Conservation (phyloP, 2,113 vertebrate genomes). For the Gambusia holbrooki region DNA sequence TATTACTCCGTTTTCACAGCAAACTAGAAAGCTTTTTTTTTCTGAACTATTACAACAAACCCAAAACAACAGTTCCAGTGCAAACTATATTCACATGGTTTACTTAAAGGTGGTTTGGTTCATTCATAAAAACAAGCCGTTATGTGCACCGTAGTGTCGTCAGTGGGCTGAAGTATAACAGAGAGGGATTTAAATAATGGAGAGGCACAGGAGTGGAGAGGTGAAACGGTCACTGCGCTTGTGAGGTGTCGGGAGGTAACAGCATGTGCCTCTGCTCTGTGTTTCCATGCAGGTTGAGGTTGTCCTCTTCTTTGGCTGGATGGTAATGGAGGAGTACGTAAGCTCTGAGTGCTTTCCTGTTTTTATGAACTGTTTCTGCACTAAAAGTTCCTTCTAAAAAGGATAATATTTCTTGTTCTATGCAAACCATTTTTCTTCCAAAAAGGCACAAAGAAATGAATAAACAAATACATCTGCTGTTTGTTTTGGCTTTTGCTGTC, state of each 20-base stretch:
- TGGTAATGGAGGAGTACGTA: neutral
- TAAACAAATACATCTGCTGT: neutral
- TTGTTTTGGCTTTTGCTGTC: neutral
- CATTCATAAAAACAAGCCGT: conserved; percentile 22
- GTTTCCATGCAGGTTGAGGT: conserved; percentile 34
- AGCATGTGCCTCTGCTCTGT: conserved; percentile 37
- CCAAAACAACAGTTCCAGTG: neutral
- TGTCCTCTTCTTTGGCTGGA: conserved; percentile 7
- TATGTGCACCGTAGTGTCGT: conserved; percentile 1
- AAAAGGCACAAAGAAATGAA: neutral
- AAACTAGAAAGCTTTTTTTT: neutral
- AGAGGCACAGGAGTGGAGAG: conserved; percentile 21
- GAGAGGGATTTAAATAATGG: conserved; percentile 37
- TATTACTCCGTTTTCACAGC: too few species aligned
- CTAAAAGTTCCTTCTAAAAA: neutral
- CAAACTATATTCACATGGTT: neutral
- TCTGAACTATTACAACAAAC: neutral
- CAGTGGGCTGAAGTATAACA: conserved; percentile 7
- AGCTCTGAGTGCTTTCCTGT: conserved; percentile 8
- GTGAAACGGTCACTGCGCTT: conserved; percentile 52
- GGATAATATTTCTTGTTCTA: neutral
- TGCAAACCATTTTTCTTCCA: too few species aligned
- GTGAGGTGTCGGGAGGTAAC: conserved; percentile 42
- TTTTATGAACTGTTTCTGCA: conserved; percentile 2
- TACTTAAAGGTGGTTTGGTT: neutral